Base-by-base conservation (phyloP, 53 echinoderm and acorn worm species). In the Apostichopus leukothele region DNA sequence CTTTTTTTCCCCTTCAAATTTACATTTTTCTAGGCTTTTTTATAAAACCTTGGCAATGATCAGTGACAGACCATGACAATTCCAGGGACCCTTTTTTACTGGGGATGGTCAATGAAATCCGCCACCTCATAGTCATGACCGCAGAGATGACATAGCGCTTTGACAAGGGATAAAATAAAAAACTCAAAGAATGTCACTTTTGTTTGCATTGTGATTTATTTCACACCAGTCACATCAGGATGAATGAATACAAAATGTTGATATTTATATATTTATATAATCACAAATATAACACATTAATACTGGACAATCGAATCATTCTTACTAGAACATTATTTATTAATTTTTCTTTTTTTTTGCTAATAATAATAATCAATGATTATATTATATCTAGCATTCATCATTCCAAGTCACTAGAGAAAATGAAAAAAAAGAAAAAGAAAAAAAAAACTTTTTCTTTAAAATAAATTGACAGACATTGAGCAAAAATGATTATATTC, bases 231-330 rank as follows among this genome's bases (percentile, higher is more conserved):
- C 81, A 81, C 81, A 81, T 81, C 81, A 81, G 81, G 51, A 81
- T 81, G 81, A 81, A 81, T 81, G 81, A 81, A 81, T 81, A 81
- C 81, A 81, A 81, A 81, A 81, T 81, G 81, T 81, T 81, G 54
- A 81, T 81, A 81, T 81, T 81, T 81, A 81, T 81, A 81, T 81
- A 81, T 81, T 81, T 81, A 81, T 81, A 81, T 81, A 81, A 54
- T 59, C 81, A 81, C 81, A 81, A 81, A 81, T 81, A 81, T 52
- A 9, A n/a, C 81, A 81, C 81, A 81, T 18, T 71, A 71, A 71
- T 71, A 81, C 59, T 59, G 60, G 55, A 81, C 81, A 81, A 71
- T 71, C 20, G 71, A 71, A 54, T 81, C 59, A 81, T 81, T 81
- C 81, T 57, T 81, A 81, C 81, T 59, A 81, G 22, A 23, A 81